Evolutionary conservation across 2,113 vertebrate genomes (phyloP).

Genomic region (Megaceryle maxima): DNA sequence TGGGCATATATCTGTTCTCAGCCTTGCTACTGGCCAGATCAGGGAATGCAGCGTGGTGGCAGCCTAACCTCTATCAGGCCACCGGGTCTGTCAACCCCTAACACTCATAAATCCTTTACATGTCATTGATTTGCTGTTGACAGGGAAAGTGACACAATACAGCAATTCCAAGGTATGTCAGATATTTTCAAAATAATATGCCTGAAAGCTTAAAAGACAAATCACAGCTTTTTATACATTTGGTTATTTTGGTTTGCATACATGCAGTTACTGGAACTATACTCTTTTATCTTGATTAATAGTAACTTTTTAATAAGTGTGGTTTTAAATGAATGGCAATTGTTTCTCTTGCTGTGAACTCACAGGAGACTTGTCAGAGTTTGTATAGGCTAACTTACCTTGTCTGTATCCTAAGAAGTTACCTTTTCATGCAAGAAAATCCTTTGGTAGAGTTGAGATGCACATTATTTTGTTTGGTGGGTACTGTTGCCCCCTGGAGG

Average conservation of each 20-base stretch:
- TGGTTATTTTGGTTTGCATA: not conserved
- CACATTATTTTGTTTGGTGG: slow-evolving; percentile 14
- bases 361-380: not conserved
- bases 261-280: not conserved
- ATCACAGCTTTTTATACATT: accelerated
- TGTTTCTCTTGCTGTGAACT: not conserved
- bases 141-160: not conserved
- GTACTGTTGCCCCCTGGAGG: slow-evolving; percentile 67
- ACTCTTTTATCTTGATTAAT: not conserved
- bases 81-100: not conserved
- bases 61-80: not conserved
- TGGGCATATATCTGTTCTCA: not conserved
- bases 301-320: not conserved
- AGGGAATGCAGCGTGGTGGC: accelerated
- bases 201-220: not conserved
- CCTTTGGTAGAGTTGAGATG: not conserved
- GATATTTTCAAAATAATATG: not conserved
- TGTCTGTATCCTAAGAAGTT: not conserved
- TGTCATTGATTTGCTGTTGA: accelerated
- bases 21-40: accelerated
- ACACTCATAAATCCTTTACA: not conserved
- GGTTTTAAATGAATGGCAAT: not conserved
- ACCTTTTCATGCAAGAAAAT: not conserved
- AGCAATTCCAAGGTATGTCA: not conserved
- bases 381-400: not conserved